Evolutionary conservation across 2,113 vertebrate species (phyloP), one percentile per base, ranked within the genome.

Genomic region (Psittacara wagleri): DNA sequence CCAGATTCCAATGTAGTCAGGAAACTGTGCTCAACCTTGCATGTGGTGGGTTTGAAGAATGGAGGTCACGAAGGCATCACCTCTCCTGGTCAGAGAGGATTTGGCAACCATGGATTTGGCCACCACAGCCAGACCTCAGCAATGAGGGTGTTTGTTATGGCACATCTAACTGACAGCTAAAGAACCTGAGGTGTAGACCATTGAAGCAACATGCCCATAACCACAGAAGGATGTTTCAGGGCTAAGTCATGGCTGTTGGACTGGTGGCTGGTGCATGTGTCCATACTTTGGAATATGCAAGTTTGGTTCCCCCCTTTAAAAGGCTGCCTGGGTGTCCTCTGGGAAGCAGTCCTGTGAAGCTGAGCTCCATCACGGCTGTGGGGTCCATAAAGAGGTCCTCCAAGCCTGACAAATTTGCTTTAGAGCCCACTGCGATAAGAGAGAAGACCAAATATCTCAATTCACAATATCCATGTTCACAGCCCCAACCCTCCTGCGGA

Each of bases 341-440:
- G 25, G 12, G 33, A 80, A 84, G 35, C 11, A 55, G 16, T 35
- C 7, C 43, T 62, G 66, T 1, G 1, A 86, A 78, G 43, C 7
- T 1, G 4, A 75, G 54, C 48, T 69, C 31, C 73, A 13, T 17
- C 13, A 5, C 0, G 2, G 61, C 48, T 74, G 7, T 41, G 63
- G 73, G 17, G 29, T 7, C 15, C 48, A 28, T 22, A 33, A 29
- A 37, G 5, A 33, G 43, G 43, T 75, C n/a, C 43, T 86, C 17
- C 52, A 62, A 49, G 23, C 19, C 59, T 69, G 44, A 29, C 8
- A 69, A 35, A 69, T 33, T 7, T 8, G 43, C 37, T 14, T 64
- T 74, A 25, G 25, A 24, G n/a, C 22, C n/a, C 0, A 0, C 39
- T 59, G 8, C 19, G 10, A 51, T 27, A 69, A 70, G 0, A 0